Conservation (phyloP, 2,888 invertebrate genomes). For the Cerceris rybyensis region DNA sequence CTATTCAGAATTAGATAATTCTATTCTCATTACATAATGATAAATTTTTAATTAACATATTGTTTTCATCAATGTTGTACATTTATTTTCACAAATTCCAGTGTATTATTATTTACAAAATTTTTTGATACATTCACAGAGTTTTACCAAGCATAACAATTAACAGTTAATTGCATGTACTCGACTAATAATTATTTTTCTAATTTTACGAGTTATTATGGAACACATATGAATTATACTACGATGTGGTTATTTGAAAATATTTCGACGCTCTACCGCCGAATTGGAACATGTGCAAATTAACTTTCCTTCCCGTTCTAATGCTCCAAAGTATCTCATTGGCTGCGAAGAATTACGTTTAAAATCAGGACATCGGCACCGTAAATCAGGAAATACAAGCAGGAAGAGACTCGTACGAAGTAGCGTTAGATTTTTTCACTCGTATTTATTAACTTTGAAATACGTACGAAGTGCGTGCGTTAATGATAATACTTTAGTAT, state of each 20-base stretch:
- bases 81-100: neutral
- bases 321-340: constrained; percentile 30
- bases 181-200: too few species aligned
- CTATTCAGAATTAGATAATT: constrained; percentile 40
- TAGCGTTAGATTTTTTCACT: neutral
- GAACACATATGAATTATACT: too few species aligned
- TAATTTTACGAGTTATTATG: too few species aligned
- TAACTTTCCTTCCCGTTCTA: constrained; percentile 39
- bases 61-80: neutral
- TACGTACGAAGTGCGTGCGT: constrained; percentile 29
- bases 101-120: too few species aligned
- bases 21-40: constrained; percentile 2
- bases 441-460: constrained; percentile 7
- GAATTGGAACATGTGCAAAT: constrained; percentile 39
- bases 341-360: constrained; percentile 30
- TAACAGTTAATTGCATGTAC: too few species aligned
- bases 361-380: constrained; percentile 24
- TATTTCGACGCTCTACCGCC: constrained; percentile 8
- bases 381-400: neutral
- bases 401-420: neutral
- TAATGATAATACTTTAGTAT: constrained; percentile 23
- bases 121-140: too few species aligned
- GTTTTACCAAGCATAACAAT: too few species aligned
- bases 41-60: neutral
- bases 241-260: neutral